Evolutionary conservation across 2,113 vertebrate species (phyloP).

Genomic region (Microtus pennsylvanicus): DNA sequence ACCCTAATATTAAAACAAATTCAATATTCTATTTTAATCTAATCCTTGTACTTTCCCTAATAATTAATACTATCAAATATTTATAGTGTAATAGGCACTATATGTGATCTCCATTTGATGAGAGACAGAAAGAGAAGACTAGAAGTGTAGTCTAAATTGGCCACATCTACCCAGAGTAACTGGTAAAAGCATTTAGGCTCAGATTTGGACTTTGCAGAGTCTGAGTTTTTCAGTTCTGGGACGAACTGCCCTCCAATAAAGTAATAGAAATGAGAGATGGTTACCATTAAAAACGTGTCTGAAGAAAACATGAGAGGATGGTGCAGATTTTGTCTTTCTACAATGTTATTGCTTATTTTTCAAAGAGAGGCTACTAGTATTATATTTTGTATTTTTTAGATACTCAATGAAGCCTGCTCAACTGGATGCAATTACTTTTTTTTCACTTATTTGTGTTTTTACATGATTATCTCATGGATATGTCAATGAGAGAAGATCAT

Average conservation of each 20-base stretch:
- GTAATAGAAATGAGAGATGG: background rate
- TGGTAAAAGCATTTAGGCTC: background rate
- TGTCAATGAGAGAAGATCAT: background rate
- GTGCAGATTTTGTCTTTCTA: background rate
- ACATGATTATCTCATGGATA: background rate
- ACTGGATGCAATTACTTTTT: background rate
- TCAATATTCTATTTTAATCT: background rate
- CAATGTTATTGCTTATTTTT: background rate
- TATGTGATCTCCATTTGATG: background rate
- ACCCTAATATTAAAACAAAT: constrained; percentile 25
- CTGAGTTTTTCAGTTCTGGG: background rate
- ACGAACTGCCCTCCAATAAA: background rate
- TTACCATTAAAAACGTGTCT: background rate
- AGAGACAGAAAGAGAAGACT: background rate
- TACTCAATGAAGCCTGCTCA: background rate
- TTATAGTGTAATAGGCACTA: background rate
- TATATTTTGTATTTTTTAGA: background rate
- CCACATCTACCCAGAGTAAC: background rate
- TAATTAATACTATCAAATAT: background rate
- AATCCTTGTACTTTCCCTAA: background rate
- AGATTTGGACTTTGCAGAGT: background rate
- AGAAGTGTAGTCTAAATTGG: background rate
- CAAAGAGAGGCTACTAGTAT: background rate
- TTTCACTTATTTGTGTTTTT: background rate
- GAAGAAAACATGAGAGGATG: background rate